phyloP scores from a whole-genome alignment of 2,113 vertebrate genomes.

The Entomyzon cyanotis region DNA sequence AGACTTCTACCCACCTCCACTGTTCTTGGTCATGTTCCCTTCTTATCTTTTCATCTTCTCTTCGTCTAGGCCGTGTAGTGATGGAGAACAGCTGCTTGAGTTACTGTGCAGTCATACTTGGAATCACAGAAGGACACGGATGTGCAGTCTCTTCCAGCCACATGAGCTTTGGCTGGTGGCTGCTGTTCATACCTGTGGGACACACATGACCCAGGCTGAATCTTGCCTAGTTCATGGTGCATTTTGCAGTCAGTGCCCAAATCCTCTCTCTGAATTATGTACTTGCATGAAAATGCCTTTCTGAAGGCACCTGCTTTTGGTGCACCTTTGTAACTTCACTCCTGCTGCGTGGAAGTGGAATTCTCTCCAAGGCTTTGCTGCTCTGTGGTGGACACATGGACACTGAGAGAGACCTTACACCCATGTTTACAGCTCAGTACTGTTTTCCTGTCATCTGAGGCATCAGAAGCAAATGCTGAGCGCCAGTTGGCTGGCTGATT shows the following conservation, averaged over 20 bases:
- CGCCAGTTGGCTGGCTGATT: neutral
- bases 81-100: neutral
- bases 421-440: neutral
- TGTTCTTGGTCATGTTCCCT: neutral
- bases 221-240: neutral
- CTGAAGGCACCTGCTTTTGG: neutral
- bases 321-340: neutral
- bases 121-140: neutral
- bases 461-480: neutral
- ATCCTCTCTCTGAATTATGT: neutral
- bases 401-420: neutral
- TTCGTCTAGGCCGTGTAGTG: fast-evolving
- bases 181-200: neutral
- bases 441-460: neutral
- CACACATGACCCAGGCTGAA: neutral
- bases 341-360: neutral
- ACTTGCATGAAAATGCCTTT: neutral
- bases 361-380: neutral
- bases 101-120: neutral
- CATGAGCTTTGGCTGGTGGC: neutral
- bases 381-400: neutral
- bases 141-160: neutral
- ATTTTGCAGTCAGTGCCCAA: neutral
- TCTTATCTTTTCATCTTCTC: neutral
- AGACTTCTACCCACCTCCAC: neutral